phyloP scores from a whole-genome alignment of 2,113 vertebrate species.

The Megalops atlanticus region DNA sequence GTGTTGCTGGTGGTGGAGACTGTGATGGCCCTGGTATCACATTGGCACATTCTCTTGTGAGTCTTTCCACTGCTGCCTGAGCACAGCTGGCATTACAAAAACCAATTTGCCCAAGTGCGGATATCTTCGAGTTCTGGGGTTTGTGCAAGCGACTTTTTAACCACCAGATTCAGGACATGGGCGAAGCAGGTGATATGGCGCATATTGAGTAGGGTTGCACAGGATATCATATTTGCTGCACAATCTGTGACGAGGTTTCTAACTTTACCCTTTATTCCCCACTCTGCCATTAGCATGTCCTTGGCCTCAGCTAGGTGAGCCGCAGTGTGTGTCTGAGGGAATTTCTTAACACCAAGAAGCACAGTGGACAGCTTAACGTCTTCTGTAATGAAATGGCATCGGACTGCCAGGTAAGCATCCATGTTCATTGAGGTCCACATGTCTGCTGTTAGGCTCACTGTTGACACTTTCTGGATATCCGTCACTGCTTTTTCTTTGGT shows the following conservation, averaged over 20 bases:
- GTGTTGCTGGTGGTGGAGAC: too few relatives aligned
- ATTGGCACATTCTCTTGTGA: too few relatives aligned
- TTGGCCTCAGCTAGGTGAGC: not conserved
- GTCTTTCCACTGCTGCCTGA: too few relatives aligned
- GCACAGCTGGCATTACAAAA: too few relatives aligned
- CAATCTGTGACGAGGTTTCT: conserved; percentile 8
- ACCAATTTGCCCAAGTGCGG: not conserved
- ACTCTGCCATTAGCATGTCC: conserved; percentile 8
- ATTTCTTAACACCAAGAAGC: not conserved
- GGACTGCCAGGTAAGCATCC: conserved; percentile 14
- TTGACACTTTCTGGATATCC: not conserved
- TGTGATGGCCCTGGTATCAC: too few relatives aligned
- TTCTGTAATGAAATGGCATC: conserved; percentile 7
- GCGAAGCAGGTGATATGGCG: conserved; percentile 17
- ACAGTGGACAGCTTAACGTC: not conserved
- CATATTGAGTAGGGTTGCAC: conserved; percentile 9
- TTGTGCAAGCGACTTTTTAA: conserved; percentile 34
- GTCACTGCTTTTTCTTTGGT: conserved; percentile 12
- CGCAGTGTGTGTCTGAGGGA: conserved; percentile 20
- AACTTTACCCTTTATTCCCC: conserved; percentile 19
- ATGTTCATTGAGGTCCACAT: conserved; percentile 25
- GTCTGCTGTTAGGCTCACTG: conserved; percentile 12
- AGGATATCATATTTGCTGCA: conserved; percentile 22
- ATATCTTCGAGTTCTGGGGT: conserved; percentile 17
- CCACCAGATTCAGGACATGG: conserved; percentile 8